A percentile compares a stretch with the other conserved stretches of the same genome.
These are phyloP conservation scores for Dolichallabes microphthalmus DNA, from an alignment of 2,113 vertebrate genomes.

Conservation along the genomic window DNA sequence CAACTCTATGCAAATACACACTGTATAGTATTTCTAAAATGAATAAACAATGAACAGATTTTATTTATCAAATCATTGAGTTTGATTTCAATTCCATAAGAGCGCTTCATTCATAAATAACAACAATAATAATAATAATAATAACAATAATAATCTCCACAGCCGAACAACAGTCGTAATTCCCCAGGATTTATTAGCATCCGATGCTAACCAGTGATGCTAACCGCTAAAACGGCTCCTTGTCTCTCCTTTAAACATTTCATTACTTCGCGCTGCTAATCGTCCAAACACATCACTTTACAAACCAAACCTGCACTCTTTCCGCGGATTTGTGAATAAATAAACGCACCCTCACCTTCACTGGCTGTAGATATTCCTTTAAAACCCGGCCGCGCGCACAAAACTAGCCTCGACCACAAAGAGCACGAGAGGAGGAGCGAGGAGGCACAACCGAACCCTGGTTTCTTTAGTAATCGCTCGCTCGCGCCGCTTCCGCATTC, in stretches of 20 bases:
- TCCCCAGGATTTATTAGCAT: neutral
- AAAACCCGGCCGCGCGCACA: constrained; percentile 33
- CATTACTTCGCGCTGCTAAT: neutral
- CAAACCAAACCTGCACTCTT: too few relatives aligned
- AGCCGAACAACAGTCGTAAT: too few relatives aligned
- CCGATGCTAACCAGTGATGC: neutral
- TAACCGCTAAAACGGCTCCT: neutral
- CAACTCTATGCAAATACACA: neutral
- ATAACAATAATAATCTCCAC: too few relatives aligned
- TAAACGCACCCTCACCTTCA: constrained; percentile 6
- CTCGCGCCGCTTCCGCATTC: neutral
- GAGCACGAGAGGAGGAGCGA: constrained; percentile 28
- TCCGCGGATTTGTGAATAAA: neutral
- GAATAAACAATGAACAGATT: neutral
- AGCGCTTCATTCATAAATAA: too few relatives aligned
- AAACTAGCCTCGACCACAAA: constrained; percentile 47
- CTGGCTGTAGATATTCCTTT: neutral
- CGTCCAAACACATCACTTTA: neutral
- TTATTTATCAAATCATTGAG: neutral
- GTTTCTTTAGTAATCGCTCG: neutral
- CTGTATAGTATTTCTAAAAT: neutral
- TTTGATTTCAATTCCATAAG: neutral
- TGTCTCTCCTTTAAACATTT: too few relatives aligned
- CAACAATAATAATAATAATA: too few relatives aligned
- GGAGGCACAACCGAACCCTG: neutral